Percentiles rank a stretch among this genome's conserved stretches.
Evolutionary conservation across 2,113 vertebrate species (phyloP).

Genomic region (Picathartes gymnocephalus): DNA sequence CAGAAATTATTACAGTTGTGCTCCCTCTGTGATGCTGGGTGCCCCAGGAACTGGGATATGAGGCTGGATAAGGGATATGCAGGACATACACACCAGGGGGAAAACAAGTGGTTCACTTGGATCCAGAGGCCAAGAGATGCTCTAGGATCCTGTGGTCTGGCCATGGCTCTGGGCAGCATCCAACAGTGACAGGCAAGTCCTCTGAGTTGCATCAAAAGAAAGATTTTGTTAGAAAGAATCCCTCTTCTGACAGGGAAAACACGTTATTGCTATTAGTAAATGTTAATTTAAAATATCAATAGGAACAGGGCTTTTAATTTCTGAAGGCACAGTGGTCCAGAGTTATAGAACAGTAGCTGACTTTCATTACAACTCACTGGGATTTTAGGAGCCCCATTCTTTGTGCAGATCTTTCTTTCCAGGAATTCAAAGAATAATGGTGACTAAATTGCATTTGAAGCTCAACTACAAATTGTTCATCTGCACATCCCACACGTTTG

Average conservation of each 20-base stretch:
- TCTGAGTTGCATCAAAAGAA: not conserved
- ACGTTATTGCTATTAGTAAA: not conserved
- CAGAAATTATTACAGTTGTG: not conserved
- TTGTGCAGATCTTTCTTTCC: not conserved
- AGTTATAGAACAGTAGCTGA: not conserved
- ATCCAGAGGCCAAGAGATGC: not conserved
- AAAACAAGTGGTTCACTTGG: not conserved
- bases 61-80: not conserved
- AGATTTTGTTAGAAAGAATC: not conserved
- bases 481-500: accelerated
- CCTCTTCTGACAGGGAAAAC: not conserved
- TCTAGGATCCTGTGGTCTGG: accelerated
- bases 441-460: not conserved
- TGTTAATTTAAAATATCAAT: accelerated
- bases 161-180: not conserved
- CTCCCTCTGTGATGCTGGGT: not conserved
- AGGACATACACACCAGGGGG: accelerated
- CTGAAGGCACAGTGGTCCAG: not conserved
- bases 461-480: not conserved
- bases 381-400: not conserved
- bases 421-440: not conserved
- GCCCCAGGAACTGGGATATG: not conserved
- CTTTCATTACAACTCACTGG: not conserved
- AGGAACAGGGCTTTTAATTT: not conserved
- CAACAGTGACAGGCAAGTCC: not conserved